Evolutionary conservation across 2,797 vertebrate species (phyloP).

Genomic region (Eutrigla gurnardus): DNA sequence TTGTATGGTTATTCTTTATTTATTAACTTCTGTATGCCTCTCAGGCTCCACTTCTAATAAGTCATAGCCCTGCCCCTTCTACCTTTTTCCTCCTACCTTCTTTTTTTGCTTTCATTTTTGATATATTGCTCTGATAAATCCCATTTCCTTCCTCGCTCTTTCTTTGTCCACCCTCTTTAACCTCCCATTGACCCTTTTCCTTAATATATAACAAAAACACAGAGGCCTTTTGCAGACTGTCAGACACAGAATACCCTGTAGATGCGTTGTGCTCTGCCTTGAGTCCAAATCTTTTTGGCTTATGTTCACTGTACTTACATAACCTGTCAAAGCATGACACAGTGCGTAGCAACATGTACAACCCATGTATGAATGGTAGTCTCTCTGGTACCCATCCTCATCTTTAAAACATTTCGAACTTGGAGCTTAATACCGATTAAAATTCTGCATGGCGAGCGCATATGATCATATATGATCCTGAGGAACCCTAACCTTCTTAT

Average conservation of each 20-base stretch:
- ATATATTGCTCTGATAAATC: conserved; percentile 13
- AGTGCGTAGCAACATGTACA: conserved; percentile 26
- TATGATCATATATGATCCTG: not conserved
- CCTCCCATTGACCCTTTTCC: conserved; percentile 11
- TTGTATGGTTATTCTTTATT: not conserved
- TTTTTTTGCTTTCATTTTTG: not conserved
- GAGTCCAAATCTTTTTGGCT: conserved; percentile 53
- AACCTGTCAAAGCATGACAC: conserved; percentile 47
- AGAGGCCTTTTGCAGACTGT: conserved; percentile 45
- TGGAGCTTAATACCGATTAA: not conserved
- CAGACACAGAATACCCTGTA: conserved; percentile 47
- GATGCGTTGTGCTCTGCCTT: conserved; percentile 44
- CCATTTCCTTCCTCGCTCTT: not conserved
- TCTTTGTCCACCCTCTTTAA: conserved; percentile 11
- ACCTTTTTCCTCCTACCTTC: not conserved
- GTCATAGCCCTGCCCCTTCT: not conserved
- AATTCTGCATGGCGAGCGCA: not conserved
- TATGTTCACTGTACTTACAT: conserved; percentile 61
- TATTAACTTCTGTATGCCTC: not conserved
- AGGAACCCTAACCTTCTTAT: not conserved
- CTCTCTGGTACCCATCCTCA: conserved; percentile 5
- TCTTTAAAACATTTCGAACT: not conserved
- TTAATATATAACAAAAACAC: conserved; percentile 41
- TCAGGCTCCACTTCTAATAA: not conserved
- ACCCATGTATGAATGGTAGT: conserved; percentile 23